Percentiles rank a stretch among this genome's conserved stretches.
These are phyloP conservation scores for Rhinogobius similis DNA, from an alignment of 2,113 vertebrate species.

Conservation along the genomic window DNA sequence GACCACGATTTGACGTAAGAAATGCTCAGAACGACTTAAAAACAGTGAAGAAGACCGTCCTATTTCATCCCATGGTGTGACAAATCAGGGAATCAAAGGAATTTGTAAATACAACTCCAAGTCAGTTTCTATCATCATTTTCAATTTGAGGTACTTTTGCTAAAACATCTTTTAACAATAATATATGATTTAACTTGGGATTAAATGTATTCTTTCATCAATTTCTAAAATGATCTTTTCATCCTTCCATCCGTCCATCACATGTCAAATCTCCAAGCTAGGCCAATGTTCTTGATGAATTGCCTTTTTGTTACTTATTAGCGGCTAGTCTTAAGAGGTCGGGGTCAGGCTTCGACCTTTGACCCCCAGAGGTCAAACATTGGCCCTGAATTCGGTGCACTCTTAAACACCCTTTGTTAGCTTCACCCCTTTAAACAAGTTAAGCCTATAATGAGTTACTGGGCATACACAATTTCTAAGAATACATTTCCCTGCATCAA, in stretches of 20 bases:
- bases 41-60: too few relatives aligned
- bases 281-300: neutral
- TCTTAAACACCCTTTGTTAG: neutral
- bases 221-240: neutral
- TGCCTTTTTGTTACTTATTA: neutral
- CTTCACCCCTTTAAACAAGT: neutral
- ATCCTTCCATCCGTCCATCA: neutral
- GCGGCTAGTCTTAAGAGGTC: neutral
- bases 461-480: neutral
- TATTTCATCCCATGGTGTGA: too few relatives aligned
- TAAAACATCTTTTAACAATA: neutral
- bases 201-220: neutral
- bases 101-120: too few relatives aligned
- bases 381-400: neutral
- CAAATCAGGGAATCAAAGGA: too few relatives aligned
- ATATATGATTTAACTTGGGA: neutral
- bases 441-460: conserved; percentile 2
- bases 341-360: neutral
- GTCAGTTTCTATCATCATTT: too few relatives aligned
- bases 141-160: neutral
- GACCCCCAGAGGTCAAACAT: neutral
- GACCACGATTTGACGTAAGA: too few relatives aligned
- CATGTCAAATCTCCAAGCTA: neutral
- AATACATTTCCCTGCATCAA: conserved; percentile 3
- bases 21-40: too few relatives aligned